Evolutionary conservation across 2,888 invertebrate genomes (phyloP).

Genomic region (Cosmorhoe ocellata): DNA sequence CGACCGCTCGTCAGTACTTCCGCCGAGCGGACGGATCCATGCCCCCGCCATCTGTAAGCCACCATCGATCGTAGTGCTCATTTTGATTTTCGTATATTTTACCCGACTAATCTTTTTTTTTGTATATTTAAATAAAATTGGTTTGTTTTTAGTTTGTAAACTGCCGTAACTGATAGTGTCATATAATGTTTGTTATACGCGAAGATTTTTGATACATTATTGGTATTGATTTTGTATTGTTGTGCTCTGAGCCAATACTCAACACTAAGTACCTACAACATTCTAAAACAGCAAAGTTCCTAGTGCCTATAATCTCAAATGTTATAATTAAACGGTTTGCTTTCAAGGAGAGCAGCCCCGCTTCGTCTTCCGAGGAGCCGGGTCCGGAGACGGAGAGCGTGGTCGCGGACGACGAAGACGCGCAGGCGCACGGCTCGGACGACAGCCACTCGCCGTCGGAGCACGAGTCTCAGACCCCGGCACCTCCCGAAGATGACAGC

Average conservation of each 20-base stretch:
- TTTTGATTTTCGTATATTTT: constrained; percentile 6
- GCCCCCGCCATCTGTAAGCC: constrained; percentile 7
- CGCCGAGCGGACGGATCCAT: constrained; percentile 10
- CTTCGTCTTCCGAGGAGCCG: not conserved
- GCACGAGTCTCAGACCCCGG: not conserved
- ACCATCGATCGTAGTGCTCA: not conserved
- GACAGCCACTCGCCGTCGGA: not conserved
- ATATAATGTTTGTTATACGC: no score
- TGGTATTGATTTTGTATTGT: no score
- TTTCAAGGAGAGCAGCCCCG: not conserved
- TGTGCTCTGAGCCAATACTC: no score
- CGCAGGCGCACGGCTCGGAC: not conserved
- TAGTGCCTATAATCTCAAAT: no score
- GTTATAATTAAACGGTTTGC: not conserved
- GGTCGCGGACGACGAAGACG: not conserved
- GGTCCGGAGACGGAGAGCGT: no score
- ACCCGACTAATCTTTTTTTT: not conserved
- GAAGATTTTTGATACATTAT: no score
- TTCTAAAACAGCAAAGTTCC: no score
- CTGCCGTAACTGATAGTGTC: no score
- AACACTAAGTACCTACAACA: no score
- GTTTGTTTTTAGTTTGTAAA: no score
- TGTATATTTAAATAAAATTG: no score
- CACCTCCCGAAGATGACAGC: not conserved
- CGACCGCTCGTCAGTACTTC: constrained; percentile 8